phyloP scores from a whole-genome alignment of 2,888 invertebrate species.

The Cantharis lateralis region DNA sequence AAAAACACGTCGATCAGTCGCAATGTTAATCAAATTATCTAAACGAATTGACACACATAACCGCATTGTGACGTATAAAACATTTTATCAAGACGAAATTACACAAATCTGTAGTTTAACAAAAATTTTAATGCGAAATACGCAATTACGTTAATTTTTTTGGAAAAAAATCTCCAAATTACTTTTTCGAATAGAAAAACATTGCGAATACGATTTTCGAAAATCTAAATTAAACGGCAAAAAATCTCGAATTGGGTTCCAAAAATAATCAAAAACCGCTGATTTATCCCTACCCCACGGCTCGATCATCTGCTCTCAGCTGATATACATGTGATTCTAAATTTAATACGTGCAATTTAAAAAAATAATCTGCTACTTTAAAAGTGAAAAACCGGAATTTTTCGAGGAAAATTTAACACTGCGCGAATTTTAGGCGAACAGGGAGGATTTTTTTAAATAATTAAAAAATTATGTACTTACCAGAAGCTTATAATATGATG shows the following conservation, averaged over 20 bases:
- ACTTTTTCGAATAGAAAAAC: not conserved
- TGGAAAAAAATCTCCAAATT: not conserved
- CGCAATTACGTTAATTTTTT: not conserved
- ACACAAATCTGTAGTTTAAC: not conserved
- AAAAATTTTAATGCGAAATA: not conserved
- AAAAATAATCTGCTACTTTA: not conserved
- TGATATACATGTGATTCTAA: conserved; percentile 24
- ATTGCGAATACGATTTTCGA: not conserved
- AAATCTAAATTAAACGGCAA: not conserved
- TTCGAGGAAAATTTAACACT: not conserved
- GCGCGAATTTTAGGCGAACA: not conserved
- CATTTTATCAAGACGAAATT: conserved; percentile 16
- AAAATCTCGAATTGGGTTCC: not conserved
- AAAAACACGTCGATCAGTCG: conserved; percentile 9
- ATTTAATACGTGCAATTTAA: conserved; percentile 3
- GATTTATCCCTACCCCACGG: conserved; percentile 11
- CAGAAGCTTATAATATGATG: conserved; percentile 52
- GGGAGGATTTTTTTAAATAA: not conserved
- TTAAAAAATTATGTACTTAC: conserved; percentile 42
- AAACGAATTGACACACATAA: conserved; percentile 18
- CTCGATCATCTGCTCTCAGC: conserved; percentile 29
- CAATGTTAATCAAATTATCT: conserved; percentile 17
- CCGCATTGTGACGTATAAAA: conserved; percentile 14
- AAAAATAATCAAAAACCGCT: conserved; percentile 10
- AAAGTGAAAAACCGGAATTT: not conserved